Evolutionary conservation across 2,888 invertebrate genomes (phyloP).

Genomic region (Corbicula japonica): DNA sequence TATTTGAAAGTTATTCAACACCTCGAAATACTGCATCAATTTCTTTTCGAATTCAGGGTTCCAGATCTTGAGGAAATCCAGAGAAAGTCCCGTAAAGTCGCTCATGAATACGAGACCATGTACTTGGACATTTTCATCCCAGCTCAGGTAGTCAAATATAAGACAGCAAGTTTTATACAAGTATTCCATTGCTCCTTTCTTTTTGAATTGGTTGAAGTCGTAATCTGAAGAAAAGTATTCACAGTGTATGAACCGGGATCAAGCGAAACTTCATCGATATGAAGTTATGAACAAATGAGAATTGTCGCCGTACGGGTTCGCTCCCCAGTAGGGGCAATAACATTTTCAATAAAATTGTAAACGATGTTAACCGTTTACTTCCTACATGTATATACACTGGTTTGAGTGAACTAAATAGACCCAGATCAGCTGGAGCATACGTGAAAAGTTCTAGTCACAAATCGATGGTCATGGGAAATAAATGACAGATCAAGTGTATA

Average conservation of each 20-base stretch:
- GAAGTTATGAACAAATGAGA: too few species aligned
- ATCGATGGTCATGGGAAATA: too few species aligned
- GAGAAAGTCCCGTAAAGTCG: constrained; percentile 5
- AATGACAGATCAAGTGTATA: not conserved
- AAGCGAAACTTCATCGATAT: too few species aligned
- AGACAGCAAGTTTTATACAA: constrained; percentile 1
- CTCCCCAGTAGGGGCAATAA: not conserved
- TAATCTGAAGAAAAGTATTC: not conserved
- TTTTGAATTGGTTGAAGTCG: not conserved
- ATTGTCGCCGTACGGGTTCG: too few species aligned
- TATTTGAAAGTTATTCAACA: not conserved
- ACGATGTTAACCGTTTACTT: not conserved
- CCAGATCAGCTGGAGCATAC: too few species aligned
- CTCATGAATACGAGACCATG: constrained; percentile 8
- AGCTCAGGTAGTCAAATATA: constrained; percentile 6
- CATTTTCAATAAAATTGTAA: not conserved
- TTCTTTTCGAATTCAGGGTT: constrained; percentile 14
- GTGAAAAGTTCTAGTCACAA: too few species aligned
- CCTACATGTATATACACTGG: not conserved
- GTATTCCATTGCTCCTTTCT: constrained; percentile 3
- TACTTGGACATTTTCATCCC: constrained; percentile 8
- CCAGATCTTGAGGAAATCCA: constrained; percentile 12
- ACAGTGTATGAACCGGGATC: too few species aligned
- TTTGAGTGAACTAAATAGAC: too few species aligned
- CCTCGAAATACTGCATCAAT: constrained; percentile 5